A percentile compares a stretch with the other conserved stretches of the same genome.
phyloP scores from a whole-genome alignment of 2,888 invertebrate genomes.

The Palloptera scutellata region DNA sequence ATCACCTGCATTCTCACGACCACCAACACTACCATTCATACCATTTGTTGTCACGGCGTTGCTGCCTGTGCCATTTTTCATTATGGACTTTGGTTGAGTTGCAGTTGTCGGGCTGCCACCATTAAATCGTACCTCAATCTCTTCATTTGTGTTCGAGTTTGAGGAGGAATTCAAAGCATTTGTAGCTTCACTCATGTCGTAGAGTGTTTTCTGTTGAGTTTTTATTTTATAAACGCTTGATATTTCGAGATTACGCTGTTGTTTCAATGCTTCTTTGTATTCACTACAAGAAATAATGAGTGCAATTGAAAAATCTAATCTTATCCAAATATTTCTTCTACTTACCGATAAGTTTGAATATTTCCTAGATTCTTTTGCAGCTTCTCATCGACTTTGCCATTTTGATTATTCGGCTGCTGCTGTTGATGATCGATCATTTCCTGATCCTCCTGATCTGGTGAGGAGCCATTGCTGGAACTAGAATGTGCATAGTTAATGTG shows the following conservation, averaged over 20 bases:
- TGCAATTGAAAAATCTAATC: slow-evolving; percentile 3
- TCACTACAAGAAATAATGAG: slow-evolving; percentile 67
- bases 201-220: slow-evolving; percentile 62
- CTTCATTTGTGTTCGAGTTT: slow-evolving; percentile 37
- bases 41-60: slow-evolving; percentile 36
- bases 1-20: slow-evolving; percentile 43
- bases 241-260: slow-evolving; percentile 82
- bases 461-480: slow-evolving; percentile 57
- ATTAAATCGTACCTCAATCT: slow-evolving; percentile 30
- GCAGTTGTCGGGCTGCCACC: slow-evolving; percentile 10
- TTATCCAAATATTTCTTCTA: slow-evolving; percentile 2
- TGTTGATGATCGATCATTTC: slow-evolving; percentile 52
- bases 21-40: slow-evolving; percentile 37
- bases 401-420: slow-evolving; percentile 40
- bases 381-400: slow-evolving; percentile 53
- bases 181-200: slow-evolving; percentile 43
- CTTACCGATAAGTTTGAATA: slow-evolving; percentile 63
- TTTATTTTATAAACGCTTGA: slow-evolving; percentile 72
- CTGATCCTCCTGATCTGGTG: slow-evolving; percentile 60
- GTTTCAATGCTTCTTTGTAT: slow-evolving; percentile 88
- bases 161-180: slow-evolving; percentile 37
- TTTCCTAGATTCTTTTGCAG: slow-evolving; percentile 58
- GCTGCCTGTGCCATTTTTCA: slow-evolving; percentile 51
- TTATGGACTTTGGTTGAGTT: slow-evolving; percentile 54
- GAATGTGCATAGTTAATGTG: slow-evolving; percentile 52